Base-by-base conservation (phyloP, 2,113 vertebrate species). In the Furnarius figulus region DNA sequence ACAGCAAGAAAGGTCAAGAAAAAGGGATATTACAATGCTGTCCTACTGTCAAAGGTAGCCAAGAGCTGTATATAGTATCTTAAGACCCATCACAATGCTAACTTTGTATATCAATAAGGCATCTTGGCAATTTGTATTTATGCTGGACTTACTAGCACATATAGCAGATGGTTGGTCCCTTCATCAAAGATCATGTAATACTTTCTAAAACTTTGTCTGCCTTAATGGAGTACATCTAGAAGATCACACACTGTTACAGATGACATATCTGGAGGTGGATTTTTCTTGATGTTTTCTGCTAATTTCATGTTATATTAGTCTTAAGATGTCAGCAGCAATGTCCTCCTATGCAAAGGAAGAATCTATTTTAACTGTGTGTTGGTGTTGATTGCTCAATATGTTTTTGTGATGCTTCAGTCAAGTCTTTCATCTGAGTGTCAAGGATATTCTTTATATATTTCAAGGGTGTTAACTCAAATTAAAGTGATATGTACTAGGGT, bases 261-360 rank as follows among this genome's bases (percentile, higher is more conserved):
- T 93, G 75, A 82, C 85, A 67, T 83, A 87, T 66, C 67, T 85
- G 96, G 70, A 91, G 90, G 90, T 85, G 93, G 91, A 96, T 95
- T 96, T 96, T 89, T 91, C 87, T 87, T 86, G 44, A 83, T 82
- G n/a, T 87, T 95, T 96, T 94, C 89, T 86, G 56, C 67, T 95
- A 92, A 96, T 94, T 96, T 95, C 33, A 21, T 81, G 65, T 96
- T 94, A 89, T 82, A 94, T 90, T 93, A 86, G 55, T 52, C 73
- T 90, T 91, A 79, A 80, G 77, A 55, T 92, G 85, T 90, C 89
- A 90, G 66, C 78, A 94, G 76, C 53, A 37, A 78, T 96, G 85
- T 82, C 77, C 49, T 97, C 95, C 85, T 87, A 33, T 96, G 94
- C 44, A 89, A 84, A 90, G 89, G 83, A 65, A 75, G 20, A 75